phyloP scores from a whole-genome alignment of 2,113 vertebrate genomes.

The Herpetotheres cachinnans region DNA sequence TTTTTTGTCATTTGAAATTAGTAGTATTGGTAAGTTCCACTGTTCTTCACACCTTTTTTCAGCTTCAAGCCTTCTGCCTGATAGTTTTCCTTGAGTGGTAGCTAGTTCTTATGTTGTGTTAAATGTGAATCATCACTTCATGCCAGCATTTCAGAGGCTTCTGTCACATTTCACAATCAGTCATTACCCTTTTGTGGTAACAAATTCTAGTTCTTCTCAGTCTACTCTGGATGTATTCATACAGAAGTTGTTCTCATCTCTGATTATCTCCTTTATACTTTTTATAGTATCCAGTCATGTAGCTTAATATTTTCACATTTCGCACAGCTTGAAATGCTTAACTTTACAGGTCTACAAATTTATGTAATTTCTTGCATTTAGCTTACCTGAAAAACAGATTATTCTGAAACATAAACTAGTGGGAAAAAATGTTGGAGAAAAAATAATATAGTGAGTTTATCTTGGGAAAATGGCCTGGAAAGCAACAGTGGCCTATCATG shows the following conservation, averaged over 20 bases:
- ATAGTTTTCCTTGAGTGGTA: background rate
- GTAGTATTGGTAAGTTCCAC: background rate
- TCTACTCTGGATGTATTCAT: background rate
- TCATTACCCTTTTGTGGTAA: background rate
- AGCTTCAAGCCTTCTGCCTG: background rate
- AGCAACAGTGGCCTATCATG: background rate
- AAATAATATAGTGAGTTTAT: background rate
- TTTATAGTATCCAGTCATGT: background rate
- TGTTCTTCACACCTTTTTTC: background rate
- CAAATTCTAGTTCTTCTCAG: background rate
- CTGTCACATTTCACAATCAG: background rate
- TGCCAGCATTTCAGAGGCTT: background rate
- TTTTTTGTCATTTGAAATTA: background rate
- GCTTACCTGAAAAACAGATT: background rate
- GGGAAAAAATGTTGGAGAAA: background rate
- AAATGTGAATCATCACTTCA: background rate
- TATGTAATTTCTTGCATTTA: background rate
- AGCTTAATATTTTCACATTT: background rate
- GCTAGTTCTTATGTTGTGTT: background rate
- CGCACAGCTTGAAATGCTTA: background rate
- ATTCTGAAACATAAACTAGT: background rate
- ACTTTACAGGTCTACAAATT: background rate
- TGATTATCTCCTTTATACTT: background rate
- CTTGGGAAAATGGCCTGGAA: background rate
- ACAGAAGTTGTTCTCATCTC: background rate